Evolutionary conservation across 2,888 invertebrate species (phyloP).

Genomic region (Mythimna loreyi): DNA sequence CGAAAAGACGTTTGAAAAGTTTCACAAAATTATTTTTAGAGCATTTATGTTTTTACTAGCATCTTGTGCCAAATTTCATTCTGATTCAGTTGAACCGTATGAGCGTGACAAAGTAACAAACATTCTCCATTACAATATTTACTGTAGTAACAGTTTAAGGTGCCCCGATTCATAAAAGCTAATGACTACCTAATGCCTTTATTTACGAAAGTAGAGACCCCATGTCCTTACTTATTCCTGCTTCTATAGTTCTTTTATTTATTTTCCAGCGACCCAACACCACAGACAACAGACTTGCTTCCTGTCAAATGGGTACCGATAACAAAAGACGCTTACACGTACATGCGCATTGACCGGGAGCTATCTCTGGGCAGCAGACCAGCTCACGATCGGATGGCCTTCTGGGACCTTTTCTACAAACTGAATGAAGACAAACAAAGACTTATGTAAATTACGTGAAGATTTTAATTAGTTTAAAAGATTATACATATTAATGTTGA

Average conservation of each 20-base stretch:
- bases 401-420: constrained; percentile 74
- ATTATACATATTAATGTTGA: no score
- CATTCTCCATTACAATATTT: no score
- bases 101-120: no score
- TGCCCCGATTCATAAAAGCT: no score
- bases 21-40: neutral
- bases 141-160: no score
- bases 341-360: constrained; percentile 66
- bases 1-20: neutral
- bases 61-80: no score
- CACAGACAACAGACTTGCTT: constrained; percentile 66
- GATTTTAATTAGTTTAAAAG: neutral
- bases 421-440: constrained; percentile 54
- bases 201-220: no score
- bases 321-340: constrained; percentile 57
- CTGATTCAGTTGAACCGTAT: no score
- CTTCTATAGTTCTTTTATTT: neutral
- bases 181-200: no score
- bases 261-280: constrained; percentile 76
- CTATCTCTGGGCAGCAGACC: constrained; percentile 66
- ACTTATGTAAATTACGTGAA: neutral
- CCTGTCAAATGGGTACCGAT: constrained; percentile 74
- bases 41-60: neutral
- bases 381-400: constrained; percentile 70
- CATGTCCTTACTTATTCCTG: no score